Base-by-base conservation (phyloP, 2,888 invertebrate species). In the Lithophane ornitopus region DNA sequence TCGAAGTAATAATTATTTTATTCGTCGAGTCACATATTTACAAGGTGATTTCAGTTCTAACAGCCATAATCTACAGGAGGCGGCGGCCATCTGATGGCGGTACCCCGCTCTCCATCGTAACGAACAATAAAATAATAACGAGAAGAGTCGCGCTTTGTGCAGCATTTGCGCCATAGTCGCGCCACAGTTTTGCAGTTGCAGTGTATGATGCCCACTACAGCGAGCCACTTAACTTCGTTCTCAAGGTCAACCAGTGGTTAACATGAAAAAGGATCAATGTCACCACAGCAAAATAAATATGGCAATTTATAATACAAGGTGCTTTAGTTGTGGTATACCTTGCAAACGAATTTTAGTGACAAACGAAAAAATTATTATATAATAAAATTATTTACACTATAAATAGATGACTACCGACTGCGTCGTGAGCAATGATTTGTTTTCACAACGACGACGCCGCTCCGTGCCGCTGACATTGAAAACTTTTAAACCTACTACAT, bases 351-450 rank as follows among this genome's bases (percentile, higher is more conserved):
- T 22, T 67, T 70, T 26, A 71, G 61, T 69, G 62, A 54, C 56
- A 16, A 39, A 19, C 58, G n/a, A 59, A 41, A n/a, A 66, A 77
- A 66, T n/a, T n/a, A n/a, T n/a, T 59, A 80, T 8, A 16, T 66
- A 44, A n/a, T 41, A 52, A 39, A 41, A 63, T 28, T 68, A 84
- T 80, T 72, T 84, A 78, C 82, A 84, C 44, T 78, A 72, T 19
- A 54, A 49, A 65, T 72, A 65, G 58, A 76, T 52, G 71, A 72
- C 19, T 69, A 61, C 52, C 71, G 63, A 56, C 41, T 49, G 67
- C 39, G 71, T 68, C 70, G 63, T 73, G 78, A 76, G 78, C 76
- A 73, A 67, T 61, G 49, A 46, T 63, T 56, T 16, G 62, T 61
- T 70, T 66, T 34, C 63, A 46, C 39, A 59, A 39, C 70, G n/a